Conservation (phyloP, 2,888 invertebrate genomes). For the Pachliopta kotzebuea region DNA sequence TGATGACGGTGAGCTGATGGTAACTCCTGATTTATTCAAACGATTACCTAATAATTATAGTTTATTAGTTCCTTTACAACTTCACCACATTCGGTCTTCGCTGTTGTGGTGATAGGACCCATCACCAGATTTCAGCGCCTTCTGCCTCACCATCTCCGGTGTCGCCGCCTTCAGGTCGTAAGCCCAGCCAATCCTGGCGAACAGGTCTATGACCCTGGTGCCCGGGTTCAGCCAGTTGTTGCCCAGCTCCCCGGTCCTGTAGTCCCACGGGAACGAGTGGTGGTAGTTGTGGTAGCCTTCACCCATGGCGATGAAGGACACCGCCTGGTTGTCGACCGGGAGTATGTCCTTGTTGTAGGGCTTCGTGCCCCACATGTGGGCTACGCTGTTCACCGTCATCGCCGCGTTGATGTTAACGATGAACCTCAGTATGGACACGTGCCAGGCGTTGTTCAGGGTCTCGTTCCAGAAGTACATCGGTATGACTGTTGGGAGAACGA, state of each 20-base stretch:
- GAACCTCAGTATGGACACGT: slow-evolving; percentile 75
- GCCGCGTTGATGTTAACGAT: slow-evolving; percentile 80
- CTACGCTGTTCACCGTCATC: slow-evolving; percentile 84
- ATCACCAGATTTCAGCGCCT: background rate
- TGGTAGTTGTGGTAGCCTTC: slow-evolving; percentile 60
- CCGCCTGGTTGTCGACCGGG: slow-evolving; percentile 41
- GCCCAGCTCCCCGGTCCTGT: background rate
- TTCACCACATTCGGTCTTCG: no score
- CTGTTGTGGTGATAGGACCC: background rate
- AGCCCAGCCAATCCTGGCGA: slow-evolving; percentile 3
- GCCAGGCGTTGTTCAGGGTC: slow-evolving; percentile 59
- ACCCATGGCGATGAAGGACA: slow-evolving; percentile 41
- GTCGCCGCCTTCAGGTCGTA: background rate
- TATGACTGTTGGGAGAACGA: slow-evolving; percentile 74
- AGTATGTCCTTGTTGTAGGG: slow-evolving; percentile 63
- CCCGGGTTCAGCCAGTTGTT: slow-evolving; percentile 1
- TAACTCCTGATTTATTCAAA: no score
- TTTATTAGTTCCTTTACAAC: no score
- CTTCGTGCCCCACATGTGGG: slow-evolving; percentile 75
- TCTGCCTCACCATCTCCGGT: background rate
- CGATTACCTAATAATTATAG: no score
- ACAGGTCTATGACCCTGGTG: background rate
- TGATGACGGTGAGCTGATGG: no score
- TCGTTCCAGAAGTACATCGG: slow-evolving; percentile 83
- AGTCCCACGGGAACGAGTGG: slow-evolving; percentile 35